Evolutionary conservation across 1,140 invertebrate species (phyloP), one percentile per base, ranked within the genome.

Genomic region (Galleria mellonella): DNA sequence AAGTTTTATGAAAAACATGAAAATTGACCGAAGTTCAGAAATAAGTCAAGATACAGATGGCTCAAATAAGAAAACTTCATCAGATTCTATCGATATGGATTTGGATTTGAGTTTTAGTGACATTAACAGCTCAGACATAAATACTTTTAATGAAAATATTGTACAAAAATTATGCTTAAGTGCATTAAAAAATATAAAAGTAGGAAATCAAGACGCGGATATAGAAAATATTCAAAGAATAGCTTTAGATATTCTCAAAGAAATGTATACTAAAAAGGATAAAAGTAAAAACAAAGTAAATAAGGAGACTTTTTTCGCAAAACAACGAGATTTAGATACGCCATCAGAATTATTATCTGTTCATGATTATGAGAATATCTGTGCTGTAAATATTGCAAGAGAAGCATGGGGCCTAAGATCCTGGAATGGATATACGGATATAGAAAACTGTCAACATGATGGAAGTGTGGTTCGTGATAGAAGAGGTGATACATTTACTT

Each of bases 351-450:
- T 90, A 8, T 77, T 90, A 13, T 90, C 90, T 0, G 87, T 90
- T 27, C 90, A 91, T 61, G 91, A 92, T 62, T 92, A 92, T 56
- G 91, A 91, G 68, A 92, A 91, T 67, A 87, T 92, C 40, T 91
- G 90, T 65, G 89, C 90, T 4, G 75, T 91, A 1, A 91, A 91
- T 52, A 89, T 92, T 13, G 90, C 90, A 1, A 74, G 90, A 49
- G 90, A 90, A 55, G 88, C 89, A n/a, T 90, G 89, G 89, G 91
- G 90, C 1, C 83, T 91, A 32, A 78, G 90, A n/a, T 91, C 90
- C 14, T 92, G 90, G 90, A 88, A 88, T 62, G 89, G 87, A 1
- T 90, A 90, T 53, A 89, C 86, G 7, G 90, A 92, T 51, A 91
- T 92, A 45, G 90, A 91, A 55, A 90, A 89, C 30, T 90, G 89